phyloP scores from a whole-genome alignment of 1,140 invertebrate genomes.

The Matsumurasca onukii region DNA sequence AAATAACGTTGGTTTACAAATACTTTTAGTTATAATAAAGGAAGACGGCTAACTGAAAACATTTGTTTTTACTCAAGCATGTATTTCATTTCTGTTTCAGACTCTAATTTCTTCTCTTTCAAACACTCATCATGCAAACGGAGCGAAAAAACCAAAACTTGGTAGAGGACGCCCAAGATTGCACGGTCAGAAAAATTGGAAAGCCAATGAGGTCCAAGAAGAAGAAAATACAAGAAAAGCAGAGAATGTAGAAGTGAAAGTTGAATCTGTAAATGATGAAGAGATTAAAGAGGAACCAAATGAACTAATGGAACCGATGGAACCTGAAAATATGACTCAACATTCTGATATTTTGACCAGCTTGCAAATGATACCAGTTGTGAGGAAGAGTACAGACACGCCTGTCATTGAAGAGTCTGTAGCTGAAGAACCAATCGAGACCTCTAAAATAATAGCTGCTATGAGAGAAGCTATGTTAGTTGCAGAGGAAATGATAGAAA shows the following conservation, averaged over 20 bases:
- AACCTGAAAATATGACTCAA: constrained; percentile 12
- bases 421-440: constrained; percentile 25
- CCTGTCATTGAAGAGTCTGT: neutral
- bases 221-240: constrained; percentile 1
- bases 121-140: no score
- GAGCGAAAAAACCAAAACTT: constrained; percentile 4
- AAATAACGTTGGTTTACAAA: no score
- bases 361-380: constrained; percentile 22
- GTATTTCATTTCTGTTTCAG: constrained; percentile 9
- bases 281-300: constrained; percentile 6
- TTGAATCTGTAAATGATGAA: neutral
- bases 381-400: neutral
- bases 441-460: constrained; percentile 33
- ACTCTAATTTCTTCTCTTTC: neutral
- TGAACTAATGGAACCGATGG: constrained; percentile 9
- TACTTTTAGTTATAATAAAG: no score
- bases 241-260: constrained; percentile 2
- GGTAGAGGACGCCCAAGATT: neutral
- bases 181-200: no score
- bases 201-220: no score
- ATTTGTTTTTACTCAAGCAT: no score
- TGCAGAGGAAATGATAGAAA: constrained; percentile 21
- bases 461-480: constrained; percentile 35
- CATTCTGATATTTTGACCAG: constrained; percentile 23
- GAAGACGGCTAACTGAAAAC: no score